Conservation (phyloP, 2,888 invertebrate species). For the Quadroppia sp. region DNA sequence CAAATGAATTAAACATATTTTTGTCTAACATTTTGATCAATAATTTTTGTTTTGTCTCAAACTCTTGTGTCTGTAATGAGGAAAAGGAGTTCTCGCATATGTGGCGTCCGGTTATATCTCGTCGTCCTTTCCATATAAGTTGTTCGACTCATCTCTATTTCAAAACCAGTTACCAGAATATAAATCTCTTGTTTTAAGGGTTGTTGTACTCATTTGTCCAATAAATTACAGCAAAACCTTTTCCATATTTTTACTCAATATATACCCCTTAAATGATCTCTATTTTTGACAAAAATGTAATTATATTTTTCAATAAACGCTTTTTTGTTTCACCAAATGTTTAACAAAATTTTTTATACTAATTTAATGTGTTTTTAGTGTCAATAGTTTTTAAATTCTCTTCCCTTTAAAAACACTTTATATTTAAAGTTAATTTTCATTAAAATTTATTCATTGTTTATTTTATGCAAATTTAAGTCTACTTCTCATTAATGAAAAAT, state of each 20-base stretch:
- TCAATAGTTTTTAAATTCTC: background rate
- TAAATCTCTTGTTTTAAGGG: background rate
- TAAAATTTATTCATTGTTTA: too few relatives aligned
- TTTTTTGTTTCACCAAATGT: background rate
- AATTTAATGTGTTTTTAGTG: background rate
- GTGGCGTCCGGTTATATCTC: background rate
- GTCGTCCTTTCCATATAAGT: background rate
- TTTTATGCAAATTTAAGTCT: too few relatives aligned
- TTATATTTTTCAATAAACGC: background rate
- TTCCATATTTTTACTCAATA: background rate
- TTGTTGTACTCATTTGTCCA: background rate
- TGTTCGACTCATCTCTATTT: background rate
- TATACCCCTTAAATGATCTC: background rate
- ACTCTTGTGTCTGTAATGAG: background rate
- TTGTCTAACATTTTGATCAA: background rate
- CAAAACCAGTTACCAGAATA: constrained; percentile 16
- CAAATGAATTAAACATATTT: background rate
- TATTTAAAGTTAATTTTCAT: too few relatives aligned
- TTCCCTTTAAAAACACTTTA: too few relatives aligned
- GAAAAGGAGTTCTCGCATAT: constrained; percentile 1
- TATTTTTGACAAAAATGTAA: background rate
- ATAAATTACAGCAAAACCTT: background rate
- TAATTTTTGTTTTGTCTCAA: background rate
- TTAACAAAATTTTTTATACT: background rate
- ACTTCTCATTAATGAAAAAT: too few relatives aligned